phyloP scores from a whole-genome alignment of 2,888 invertebrate species.

The Diplolepis rosae region DNA sequence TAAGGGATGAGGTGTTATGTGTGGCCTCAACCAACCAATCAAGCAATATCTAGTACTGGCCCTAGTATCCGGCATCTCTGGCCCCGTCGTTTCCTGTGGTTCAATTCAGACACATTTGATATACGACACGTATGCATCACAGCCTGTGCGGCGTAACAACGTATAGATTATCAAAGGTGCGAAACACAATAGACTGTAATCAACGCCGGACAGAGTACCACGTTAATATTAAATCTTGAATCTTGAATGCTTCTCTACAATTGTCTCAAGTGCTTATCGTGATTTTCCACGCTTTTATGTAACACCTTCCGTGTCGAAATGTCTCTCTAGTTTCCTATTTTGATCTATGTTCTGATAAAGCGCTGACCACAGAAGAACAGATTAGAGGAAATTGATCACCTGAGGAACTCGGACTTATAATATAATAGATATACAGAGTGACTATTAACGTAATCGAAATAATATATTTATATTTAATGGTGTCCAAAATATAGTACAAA shows the following conservation, averaged over 20 bases:
- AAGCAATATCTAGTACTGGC: not conserved
- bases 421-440: no score
- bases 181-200: constrained; percentile 66
- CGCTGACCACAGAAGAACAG: no score
- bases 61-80: constrained; percentile 41
- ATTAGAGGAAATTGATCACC: no score
- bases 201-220: constrained; percentile 59
- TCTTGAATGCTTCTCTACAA: constrained; percentile 55
- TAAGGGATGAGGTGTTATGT: not conserved
- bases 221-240: constrained; percentile 66
- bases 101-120: constrained; percentile 66
- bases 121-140: constrained; percentile 63
- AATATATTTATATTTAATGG: no score
- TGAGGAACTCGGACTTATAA: no score
- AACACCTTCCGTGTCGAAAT: not conserved
- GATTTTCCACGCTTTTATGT: constrained; percentile 48
- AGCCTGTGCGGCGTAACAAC: constrained; percentile 49
- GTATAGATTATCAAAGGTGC: constrained; percentile 66
- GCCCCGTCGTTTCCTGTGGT: constrained; percentile 56
- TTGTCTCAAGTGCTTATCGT: constrained; percentile 63
- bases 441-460: no score
- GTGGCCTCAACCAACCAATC: constrained; percentile 14
- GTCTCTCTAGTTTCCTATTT: no score
- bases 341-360: no score
- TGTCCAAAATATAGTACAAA: no score